Evolutionary conservation across 2,797 vertebrate species (phyloP), one percentile per base, ranked within the genome.

Genomic region (Manis javanica): DNA sequence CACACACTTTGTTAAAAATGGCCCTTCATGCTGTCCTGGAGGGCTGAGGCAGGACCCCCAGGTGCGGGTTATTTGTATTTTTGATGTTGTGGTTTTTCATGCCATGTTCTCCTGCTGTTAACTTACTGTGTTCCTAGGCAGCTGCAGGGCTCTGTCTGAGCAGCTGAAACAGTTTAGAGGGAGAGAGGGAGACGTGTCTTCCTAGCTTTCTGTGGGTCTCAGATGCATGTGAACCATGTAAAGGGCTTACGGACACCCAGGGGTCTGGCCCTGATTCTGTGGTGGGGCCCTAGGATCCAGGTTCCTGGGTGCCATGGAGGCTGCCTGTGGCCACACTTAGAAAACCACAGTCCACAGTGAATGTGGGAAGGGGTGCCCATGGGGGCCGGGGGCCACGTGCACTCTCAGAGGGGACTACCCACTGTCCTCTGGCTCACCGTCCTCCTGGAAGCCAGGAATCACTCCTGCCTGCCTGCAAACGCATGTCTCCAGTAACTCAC

Each of bases 61-160:
- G 46, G 46, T 46, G 4, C 18, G 2, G 16, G 51, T 7, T 10
- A 8, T 19, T 12, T 11, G 29, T 53, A 23, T 5, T 8, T 37
- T 63, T 1, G 6, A 16, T 5, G 5, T 5, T 19, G 39, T 89
- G 37, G 46, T 42, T 3, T n/a, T 15, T 18, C 14, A 37, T 6
- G 18, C 24, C 15, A 1, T 23, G 0, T 19, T 63, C 19, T 10
- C 13, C 42, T 26, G 0, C 16, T 0, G 0, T 55, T 6, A 16
- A 18, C 29, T 16, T 34, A 14, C 72, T 13, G 31, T 64, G 88
- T 49, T 15, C 15, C 31, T 18, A 1, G 3, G 5, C 5, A 10
- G 57, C 46, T 37, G 31, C 24, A 49, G 57, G 49, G 39, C 57
- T 19, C 26, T 19, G 31, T 37, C 81, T 8, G 66, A 64, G 37